Base-by-base conservation (phyloP, 2,888 invertebrate genomes). In the Hoplodrina blanda region DNA sequence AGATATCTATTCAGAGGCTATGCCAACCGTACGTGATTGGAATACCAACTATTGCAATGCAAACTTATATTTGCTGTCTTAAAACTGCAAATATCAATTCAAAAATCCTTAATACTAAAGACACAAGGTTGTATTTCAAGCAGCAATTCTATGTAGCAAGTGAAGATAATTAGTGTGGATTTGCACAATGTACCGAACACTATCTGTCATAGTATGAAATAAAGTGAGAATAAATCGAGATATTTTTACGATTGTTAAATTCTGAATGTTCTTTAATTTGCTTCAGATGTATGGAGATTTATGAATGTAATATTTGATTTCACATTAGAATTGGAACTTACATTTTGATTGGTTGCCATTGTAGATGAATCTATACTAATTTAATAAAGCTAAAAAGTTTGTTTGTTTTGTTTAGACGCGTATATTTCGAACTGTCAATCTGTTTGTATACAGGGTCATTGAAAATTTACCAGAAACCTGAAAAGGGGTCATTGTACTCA, bases 1-100 rank as follows among this genome's bases (percentile, higher is more conserved):
- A 90, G 93, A 94, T 94, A 94, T 94, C 95, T 93, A 94, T 95
- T 94, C 94, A 92, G 91, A 83, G 90, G 92, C 92, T 91, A 92
- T 91, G 91, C 91, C 89, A 93, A 91, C 85, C 87, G 88, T 88
- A 91, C 92, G 94, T 91, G 93, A 89, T 89, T 85, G 79, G 94
- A 92, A 93, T 94, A 90, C 89, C 87, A 90, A 88, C 89, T 86
- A 87, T 78, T 81, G 74, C 62, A 60, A 52, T 50, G 60, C 86
- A 73, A 88, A 69, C 55, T 74, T 81, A 65, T 11, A 41, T 52
- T 25, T 80, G 54, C 79, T 49, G 49, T 66, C 64, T 68, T 44
- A 69, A 70, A 79, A 80, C 69, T 71, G 62, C 70, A 73, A 77
- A 68, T 59, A 44, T 62, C 0, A 6, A 52, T 52, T 41, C 37